Percentiles rank a stretch among this genome's conserved stretches.
These are phyloP conservation scores for Thelaira solivaga DNA, from an alignment of 2,888 invertebrate species.

Conservation along the genomic window DNA sequence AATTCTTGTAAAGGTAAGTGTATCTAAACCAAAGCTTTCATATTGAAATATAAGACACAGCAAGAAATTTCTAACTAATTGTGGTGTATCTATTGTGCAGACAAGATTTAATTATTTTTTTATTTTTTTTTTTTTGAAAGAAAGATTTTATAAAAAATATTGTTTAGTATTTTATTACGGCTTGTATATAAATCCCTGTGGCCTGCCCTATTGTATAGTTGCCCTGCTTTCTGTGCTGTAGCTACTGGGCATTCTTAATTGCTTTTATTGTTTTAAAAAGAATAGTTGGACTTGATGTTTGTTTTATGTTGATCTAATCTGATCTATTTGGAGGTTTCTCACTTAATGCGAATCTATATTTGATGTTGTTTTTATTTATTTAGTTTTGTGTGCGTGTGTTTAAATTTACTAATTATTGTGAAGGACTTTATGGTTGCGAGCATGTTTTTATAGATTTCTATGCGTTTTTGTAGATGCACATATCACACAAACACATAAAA, in stretches of 20 bases:
- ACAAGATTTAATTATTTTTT: too few species aligned
- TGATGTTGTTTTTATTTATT: constrained; percentile 12
- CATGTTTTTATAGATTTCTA: constrained; percentile 43
- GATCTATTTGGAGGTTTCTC: constrained; percentile 46
- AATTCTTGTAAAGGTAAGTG: too few species aligned
- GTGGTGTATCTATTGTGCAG: too few species aligned
- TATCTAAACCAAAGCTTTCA: too few species aligned
- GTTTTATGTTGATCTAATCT: constrained; percentile 37
- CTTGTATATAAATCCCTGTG: background rate
- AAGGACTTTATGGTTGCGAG: constrained; percentile 52
- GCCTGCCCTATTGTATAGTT: too few species aligned
- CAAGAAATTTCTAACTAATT: too few species aligned
- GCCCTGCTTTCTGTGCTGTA: too few species aligned
- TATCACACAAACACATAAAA: background rate
- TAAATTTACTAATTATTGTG: constrained; percentile 45
- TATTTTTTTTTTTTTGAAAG: too few species aligned
- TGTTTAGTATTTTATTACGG: too few species aligned
- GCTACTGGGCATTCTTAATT: too few species aligned
- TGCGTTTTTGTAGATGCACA: constrained; percentile 32
- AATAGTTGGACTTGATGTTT: background rate
- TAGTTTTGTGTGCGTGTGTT: background rate
- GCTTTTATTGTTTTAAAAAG: background rate
- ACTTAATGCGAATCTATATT: constrained; percentile 4
- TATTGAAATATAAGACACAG: too few species aligned
- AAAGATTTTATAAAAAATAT: too few species aligned